Percentiles rank a stretch among this genome's conserved stretches.
phyloP scores from a whole-genome alignment of 2,797 vertebrate genomes.

The Pangasius krempfi region DNA sequence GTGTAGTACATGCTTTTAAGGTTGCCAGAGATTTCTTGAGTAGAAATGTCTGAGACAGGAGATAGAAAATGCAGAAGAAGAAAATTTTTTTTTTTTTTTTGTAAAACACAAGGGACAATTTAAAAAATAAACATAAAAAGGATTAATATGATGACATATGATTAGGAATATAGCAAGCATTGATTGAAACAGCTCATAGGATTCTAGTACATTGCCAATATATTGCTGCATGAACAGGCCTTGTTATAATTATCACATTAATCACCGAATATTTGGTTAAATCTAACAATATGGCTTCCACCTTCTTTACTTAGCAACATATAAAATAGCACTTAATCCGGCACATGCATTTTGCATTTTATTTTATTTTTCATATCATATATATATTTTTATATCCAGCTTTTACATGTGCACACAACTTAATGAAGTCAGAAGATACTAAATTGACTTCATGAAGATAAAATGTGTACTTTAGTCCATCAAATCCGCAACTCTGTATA shows the following conservation, averaged over 20 bases:
- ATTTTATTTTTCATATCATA: too few relatives aligned
- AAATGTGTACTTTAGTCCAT: neutral
- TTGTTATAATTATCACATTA: neutral
- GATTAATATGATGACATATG: neutral
- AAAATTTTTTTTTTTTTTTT: neutral
- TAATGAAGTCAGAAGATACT: neutral
- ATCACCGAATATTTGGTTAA: neutral
- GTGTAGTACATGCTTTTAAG: neutral
- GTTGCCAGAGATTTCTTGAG: neutral
- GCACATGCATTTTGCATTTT: neutral
- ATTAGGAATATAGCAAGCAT: neutral
- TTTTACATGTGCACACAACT: neutral
- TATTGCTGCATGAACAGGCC: neutral
- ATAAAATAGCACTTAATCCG: neutral
- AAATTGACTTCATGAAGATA: neutral
- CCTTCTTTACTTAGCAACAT: neutral
- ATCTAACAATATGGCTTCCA: neutral
- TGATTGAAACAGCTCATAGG: neutral
- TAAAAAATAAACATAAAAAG: neutral
- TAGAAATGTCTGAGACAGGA: neutral
- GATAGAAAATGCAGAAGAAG: neutral
- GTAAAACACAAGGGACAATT: neutral
- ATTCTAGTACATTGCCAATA: neutral
- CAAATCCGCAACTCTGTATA: neutral
- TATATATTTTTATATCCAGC: neutral